Conservation (phyloP, 2,888 invertebrate genomes). For the Rhodophaea formosa region DNA sequence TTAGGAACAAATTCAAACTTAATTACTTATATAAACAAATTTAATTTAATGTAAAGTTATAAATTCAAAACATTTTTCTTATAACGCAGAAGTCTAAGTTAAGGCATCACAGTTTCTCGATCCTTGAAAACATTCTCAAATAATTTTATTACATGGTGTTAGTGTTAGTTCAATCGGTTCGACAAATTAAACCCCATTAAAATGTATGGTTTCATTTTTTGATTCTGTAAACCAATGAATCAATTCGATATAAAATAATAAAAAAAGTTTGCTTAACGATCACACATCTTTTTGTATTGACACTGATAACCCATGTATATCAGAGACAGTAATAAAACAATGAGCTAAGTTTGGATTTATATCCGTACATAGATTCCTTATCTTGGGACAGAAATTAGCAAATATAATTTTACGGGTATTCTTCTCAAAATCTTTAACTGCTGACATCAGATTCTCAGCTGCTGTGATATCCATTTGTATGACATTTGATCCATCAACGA, state of each 20-base stretch:
- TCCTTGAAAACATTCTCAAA: no score
- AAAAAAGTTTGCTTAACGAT: not conserved
- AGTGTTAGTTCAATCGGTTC: no score
- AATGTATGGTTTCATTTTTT: no score
- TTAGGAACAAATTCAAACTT: no score
- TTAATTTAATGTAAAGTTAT: no score
- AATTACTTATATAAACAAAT: no score
- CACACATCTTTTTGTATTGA: conserved; percentile 6
- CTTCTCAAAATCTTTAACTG: conserved; percentile 58
- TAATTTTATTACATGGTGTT: no score
- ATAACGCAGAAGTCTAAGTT: not conserved
- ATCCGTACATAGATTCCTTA: conserved; percentile 53
- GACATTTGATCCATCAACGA: conserved; percentile 59
- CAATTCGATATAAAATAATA: no score
- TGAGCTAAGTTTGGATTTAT: conserved; percentile 43
- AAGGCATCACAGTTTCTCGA: not conserved
- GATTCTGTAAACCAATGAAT: no score
- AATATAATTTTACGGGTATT: conserved; percentile 47
- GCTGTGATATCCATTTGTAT: conserved; percentile 64
- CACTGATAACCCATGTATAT: not conserved
- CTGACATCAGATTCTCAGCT: conserved; percentile 58
- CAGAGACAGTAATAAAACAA: conserved; percentile 42
- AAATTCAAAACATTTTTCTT: no score
- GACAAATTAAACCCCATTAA: no score
- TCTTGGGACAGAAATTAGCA: conserved; percentile 51